These are phyloP conservation scores for Rhynchonycteris naso DNA, from an alignment of 2,797 vertebrate genomes.

Conservation along the genomic window DNA sequence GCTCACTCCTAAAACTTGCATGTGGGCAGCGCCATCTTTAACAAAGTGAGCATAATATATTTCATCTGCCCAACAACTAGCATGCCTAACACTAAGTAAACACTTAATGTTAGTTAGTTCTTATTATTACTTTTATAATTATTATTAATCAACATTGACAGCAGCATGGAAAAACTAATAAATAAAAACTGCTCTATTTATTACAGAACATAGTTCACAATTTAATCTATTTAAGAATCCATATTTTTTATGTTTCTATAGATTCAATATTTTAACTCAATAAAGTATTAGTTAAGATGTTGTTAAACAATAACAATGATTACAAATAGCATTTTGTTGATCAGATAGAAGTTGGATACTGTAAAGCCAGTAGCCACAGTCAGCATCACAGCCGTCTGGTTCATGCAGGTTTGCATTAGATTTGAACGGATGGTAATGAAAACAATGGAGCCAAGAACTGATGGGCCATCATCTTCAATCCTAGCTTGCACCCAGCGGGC, in stretches of 20 bases:
- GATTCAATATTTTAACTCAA: not conserved
- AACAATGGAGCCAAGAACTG: too few relatives aligned
- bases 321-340: not conserved
- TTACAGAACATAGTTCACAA: not conserved
- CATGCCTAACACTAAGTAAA: not conserved
- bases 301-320: not conserved
- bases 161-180: not conserved
- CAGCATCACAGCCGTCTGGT: too few relatives aligned
- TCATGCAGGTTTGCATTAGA: too few relatives aligned
- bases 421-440: too few relatives aligned
- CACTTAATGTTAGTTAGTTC: not conserved
- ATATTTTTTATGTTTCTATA: conserved; percentile 2
- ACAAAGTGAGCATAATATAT: too few relatives aligned
- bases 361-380: too few relatives aligned
- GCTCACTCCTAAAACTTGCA: too few relatives aligned
- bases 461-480: too few relatives aligned
- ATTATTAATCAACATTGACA: not conserved
- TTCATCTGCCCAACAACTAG: too few relatives aligned
- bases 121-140: not conserved
- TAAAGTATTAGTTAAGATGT: not conserved
- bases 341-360: not conserved
- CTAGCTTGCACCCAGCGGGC: too few relatives aligned
- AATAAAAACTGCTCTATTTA: not conserved
- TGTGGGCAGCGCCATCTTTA: too few relatives aligned
- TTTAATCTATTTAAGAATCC: not conserved